phyloP scores from a whole-genome alignment of 2,888 invertebrate species.

The Ornithoptera alexandrae region DNA sequence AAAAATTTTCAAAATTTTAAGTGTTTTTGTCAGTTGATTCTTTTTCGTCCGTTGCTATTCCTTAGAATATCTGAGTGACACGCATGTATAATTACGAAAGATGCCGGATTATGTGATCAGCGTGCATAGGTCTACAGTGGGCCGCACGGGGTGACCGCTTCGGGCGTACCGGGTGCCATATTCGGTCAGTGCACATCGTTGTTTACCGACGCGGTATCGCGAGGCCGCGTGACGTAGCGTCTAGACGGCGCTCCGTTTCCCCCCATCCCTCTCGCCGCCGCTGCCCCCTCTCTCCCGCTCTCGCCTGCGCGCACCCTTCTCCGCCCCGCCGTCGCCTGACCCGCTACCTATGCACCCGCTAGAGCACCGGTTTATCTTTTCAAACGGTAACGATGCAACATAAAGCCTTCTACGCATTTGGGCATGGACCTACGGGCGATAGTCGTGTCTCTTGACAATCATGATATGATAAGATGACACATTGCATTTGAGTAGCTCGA shows the following conservation, averaged over 20 bases:
- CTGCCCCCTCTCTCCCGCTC: conserved; percentile 45
- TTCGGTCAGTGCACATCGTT: conserved; percentile 79
- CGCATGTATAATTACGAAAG: conserved; percentile 25
- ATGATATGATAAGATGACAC: not conserved
- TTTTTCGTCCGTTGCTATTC: no score
- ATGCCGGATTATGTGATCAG: conserved; percentile 35
- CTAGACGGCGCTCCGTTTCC: conserved; percentile 69
- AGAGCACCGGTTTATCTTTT: conserved; percentile 76
- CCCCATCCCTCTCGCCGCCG: conserved; percentile 38
- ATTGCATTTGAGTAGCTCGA: not conserved
- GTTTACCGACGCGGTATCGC: conserved; percentile 81
- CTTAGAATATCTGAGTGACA: not conserved
- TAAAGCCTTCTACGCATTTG: conserved; percentile 43
- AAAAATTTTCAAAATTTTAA: no score
- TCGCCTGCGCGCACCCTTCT: conserved; percentile 44
- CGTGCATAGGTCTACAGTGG: conserved; percentile 45
- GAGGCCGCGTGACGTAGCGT: conserved; percentile 82
- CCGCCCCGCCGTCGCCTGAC: conserved; percentile 39
- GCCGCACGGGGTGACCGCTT: conserved; percentile 56
- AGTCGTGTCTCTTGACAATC: conserved; percentile 4
- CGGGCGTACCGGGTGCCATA: conserved; percentile 69
- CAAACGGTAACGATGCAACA: conserved; percentile 72
- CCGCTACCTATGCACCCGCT: conserved; percentile 67
- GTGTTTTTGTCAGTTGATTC: no score
- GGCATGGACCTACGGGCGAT: conserved; percentile 22